These are phyloP conservation scores for Mactromeris polynyma DNA, from an alignment of 2,888 invertebrate species.

Conservation along the genomic window DNA sequence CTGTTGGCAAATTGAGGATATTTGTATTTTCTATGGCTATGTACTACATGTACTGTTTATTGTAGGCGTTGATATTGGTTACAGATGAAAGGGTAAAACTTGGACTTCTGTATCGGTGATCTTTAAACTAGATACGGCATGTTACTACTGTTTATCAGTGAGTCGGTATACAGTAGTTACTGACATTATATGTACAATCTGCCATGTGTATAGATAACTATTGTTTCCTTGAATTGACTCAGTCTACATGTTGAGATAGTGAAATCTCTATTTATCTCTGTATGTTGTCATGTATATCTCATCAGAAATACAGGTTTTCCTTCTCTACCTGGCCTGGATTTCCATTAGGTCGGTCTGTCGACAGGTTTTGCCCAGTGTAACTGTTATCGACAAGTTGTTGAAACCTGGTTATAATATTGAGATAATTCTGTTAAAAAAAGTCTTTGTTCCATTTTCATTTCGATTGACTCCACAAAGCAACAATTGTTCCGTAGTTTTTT, in stretches of 20 bases:
- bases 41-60: no score
- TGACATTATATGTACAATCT: background rate
- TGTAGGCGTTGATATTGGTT: background rate
- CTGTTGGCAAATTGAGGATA: no score
- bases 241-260: background rate
- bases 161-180: background rate
- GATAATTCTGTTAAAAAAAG: background rate
- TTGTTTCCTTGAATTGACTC: slow-evolving; percentile 2
- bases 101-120: background rate
- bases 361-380: background rate
- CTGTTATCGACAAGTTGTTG: slow-evolving; percentile 8
- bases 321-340: background rate
- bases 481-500: no score
- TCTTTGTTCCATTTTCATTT: background rate
- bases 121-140: background rate
- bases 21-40: no score
- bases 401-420: background rate
- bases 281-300: background rate
- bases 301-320: slow-evolving; percentile 2
- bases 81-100: background rate
- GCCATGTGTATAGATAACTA: background rate
- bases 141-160: background rate
- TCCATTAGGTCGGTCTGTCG: background rate
- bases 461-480: background rate
- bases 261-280: background rate